Evolutionary conservation across 2,113 vertebrate genomes (phyloP).

Genomic region (Pteruthius melanotis): DNA sequence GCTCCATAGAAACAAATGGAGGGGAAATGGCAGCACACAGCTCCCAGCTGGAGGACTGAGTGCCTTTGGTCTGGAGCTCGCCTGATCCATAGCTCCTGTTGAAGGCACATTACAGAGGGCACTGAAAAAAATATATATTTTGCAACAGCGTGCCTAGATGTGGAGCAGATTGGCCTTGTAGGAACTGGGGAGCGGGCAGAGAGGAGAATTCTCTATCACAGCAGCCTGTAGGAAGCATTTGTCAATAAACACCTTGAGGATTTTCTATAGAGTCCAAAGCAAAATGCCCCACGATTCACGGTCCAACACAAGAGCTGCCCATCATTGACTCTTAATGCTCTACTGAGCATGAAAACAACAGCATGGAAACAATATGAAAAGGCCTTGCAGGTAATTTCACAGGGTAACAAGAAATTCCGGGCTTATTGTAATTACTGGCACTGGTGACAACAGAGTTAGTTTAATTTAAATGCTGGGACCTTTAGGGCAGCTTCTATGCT

Average conservation of each 20-base stretch:
- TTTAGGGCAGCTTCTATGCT: not conserved
- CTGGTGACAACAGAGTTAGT: not conserved
- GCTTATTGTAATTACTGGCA: conserved; percentile 10
- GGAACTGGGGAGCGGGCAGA: not conserved
- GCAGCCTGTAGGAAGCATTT: not conserved
- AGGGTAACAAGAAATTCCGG: conserved; percentile 36
- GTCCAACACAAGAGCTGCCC: conserved; percentile 24
- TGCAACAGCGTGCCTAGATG: not conserved
- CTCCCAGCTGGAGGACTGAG: not conserved
- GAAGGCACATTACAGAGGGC: not conserved
- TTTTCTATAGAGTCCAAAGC: not conserved
- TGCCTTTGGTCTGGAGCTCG: not conserved
- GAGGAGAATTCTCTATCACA: not conserved
- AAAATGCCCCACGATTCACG: conserved; percentile 12
- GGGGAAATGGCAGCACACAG: conserved; percentile 23
- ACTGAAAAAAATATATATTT: not conserved
- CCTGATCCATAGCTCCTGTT: conserved; percentile 14
- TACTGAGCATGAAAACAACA: conserved; percentile 47
- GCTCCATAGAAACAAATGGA: conserved; percentile 56
- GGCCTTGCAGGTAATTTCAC: conserved; percentile 47
- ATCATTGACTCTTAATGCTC: conserved; percentile 39
- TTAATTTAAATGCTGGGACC: conserved; percentile 9
- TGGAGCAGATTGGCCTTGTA: conserved; percentile 11
- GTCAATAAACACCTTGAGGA: conserved; percentile 59
- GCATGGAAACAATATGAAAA: conserved; percentile 32